A percentile compares a stretch with the other conserved stretches of the same genome.
Conservation (phyloP, 2,113 vertebrate genomes). For the Phylloscopus trochiloides region DNA sequence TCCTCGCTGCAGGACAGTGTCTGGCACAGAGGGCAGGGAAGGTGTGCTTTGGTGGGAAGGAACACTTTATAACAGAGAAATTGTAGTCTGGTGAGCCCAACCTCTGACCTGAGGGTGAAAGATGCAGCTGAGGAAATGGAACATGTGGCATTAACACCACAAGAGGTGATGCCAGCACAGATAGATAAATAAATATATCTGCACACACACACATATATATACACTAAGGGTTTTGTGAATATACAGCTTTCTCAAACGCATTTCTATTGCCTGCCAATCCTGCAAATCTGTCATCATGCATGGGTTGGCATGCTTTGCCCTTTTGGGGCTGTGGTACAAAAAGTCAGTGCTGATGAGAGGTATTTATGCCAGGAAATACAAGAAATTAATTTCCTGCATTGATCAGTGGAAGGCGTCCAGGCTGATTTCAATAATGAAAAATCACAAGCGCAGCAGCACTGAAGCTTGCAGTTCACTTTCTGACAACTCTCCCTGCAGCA, state of each 20-base stretch:
- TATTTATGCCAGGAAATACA: conserved; percentile 39
- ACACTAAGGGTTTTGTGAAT: not conserved
- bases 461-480: not conserved
- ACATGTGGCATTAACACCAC: not conserved
- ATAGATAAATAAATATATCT: not conserved
- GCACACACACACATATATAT: not conserved
- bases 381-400: conserved; percentile 67
- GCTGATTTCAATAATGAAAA: conserved; percentile 27
- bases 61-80: not conserved
- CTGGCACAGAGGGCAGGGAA: not conserved
- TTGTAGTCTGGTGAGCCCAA: not conserved
- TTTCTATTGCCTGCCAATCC: not conserved
- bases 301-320: not conserved
- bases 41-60: not conserved
- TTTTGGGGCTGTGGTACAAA: not conserved
- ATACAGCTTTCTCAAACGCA: not conserved
- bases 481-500: not conserved
- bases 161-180: not conserved
- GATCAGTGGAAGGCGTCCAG: conserved; percentile 57
- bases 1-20: conserved; percentile 16
- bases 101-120: not conserved
- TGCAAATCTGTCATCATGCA: not conserved
- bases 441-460: not conserved
- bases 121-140: not conserved
- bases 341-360: conserved; percentile 47